Conservation (phyloP, 2,888 invertebrate species). For the Allygus modestus region DNA sequence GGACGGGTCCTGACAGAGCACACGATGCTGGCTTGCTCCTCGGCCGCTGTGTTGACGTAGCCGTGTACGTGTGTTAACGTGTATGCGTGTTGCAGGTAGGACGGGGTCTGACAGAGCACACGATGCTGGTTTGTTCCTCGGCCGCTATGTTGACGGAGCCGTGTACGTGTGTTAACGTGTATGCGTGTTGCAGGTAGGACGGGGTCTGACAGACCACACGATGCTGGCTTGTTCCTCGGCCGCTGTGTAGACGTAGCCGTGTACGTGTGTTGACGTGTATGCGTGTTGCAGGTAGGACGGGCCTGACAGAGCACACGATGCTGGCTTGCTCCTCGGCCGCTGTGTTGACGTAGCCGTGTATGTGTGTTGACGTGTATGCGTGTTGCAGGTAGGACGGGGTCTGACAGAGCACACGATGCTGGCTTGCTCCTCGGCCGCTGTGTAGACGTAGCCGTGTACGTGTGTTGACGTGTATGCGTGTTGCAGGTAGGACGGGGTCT, state of each 20-base stretch:
- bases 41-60: neutral
- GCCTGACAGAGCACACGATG: no score
- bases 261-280: no score
- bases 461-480: neutral
- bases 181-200: neutral
- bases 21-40: no score
- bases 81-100: neutral
- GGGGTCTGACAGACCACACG: neutral
- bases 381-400: conserved; percentile 8
- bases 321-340: no score
- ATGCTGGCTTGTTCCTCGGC: conserved; percentile 44
- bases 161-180: no score
- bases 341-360: no score
- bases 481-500: neutral
- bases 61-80: neutral
- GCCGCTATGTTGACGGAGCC: neutral
- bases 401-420: conserved; percentile 19
- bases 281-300: no score
- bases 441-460: no score
- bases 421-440: no score
- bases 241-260: neutral
- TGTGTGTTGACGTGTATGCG: no score
- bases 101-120: conserved; percentile 5
- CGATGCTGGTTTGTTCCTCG: conserved; percentile 39
- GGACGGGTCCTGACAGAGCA: neutral